A percentile compares a stretch with the other conserved stretches of the same genome.
Evolutionary conservation across 2,888 invertebrate species (phyloP).

Genomic region (Leptopilina drosophilae): DNA sequence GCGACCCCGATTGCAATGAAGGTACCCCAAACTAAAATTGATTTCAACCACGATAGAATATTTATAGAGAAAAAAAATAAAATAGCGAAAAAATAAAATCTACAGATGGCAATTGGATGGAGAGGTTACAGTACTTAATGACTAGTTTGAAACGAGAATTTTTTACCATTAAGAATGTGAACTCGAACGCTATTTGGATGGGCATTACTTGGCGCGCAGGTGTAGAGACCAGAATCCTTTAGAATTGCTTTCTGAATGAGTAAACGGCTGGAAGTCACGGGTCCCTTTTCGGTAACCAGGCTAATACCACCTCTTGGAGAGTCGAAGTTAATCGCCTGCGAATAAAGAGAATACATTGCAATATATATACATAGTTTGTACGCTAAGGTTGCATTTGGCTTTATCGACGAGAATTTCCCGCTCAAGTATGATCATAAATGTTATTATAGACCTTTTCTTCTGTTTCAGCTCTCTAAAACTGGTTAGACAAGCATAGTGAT

Average conservation of each 20-base stretch:
- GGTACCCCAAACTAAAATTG: too few relatives aligned
- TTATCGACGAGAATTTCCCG: conserved; percentile 11
- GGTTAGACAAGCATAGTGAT: conserved; percentile 16
- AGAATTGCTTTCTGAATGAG: conserved; percentile 89
- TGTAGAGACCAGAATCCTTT: conserved; percentile 89
- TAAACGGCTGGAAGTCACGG: conserved; percentile 88
- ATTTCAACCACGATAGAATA: background rate
- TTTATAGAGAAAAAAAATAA: background rate
- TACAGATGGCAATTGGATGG: background rate
- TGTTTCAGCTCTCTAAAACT: background rate
- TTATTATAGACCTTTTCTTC: conserved; percentile 23
- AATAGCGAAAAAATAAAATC: background rate
- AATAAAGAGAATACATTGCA: conserved; percentile 57
- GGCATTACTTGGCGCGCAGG: conserved; percentile 91
- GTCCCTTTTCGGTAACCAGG: conserved; percentile 91
- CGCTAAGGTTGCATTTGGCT: conserved; percentile 10
- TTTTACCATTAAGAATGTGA: conserved; percentile 90
- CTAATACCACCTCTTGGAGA: conserved; percentile 93
- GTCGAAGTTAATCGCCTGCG: conserved; percentile 92
- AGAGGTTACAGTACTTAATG: background rate
- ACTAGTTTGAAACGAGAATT: conserved; percentile 61
- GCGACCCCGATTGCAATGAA: too few relatives aligned
- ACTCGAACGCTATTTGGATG: conserved; percentile 88
- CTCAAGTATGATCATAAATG: conserved; percentile 3
- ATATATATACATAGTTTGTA: background rate